Conservation (phyloP, 2,113 vertebrate species). For the Pantherophis guttatus region DNA sequence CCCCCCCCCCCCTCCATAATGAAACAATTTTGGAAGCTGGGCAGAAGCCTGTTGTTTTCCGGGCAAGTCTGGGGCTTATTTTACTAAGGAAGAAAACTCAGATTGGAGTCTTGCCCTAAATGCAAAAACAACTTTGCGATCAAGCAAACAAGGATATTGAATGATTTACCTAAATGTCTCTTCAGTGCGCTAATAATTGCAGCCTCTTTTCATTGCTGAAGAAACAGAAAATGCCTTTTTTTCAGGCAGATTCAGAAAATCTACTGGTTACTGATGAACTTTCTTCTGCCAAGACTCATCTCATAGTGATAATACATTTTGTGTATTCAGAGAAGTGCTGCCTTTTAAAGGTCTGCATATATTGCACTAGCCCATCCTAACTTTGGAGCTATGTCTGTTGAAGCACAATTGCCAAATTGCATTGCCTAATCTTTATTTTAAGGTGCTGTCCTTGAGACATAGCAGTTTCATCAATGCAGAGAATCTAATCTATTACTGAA, state of each 20-base stretch:
- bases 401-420: background rate
- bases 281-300: background rate
- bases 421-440: background rate
- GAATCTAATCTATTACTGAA: background rate
- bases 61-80: conserved; percentile 13
- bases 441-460: conserved; percentile 3
- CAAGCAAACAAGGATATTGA: background rate
- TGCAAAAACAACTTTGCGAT: background rate
- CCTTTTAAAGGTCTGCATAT: conserved; percentile 20
- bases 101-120: conserved; percentile 28
- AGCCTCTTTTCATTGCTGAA: background rate
- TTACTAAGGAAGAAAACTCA: conserved; percentile 38
- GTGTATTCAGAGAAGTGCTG: conserved; percentile 24
- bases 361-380: conserved; percentile 28
- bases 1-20: background rate
- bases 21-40: conserved; percentile 18
- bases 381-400: conserved; percentile 23
- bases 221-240: conserved; percentile 19
- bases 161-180: background rate
- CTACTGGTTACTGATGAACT: background rate
- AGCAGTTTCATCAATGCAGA: conserved; percentile 33
- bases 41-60: conserved; percentile 18
- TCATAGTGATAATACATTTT: background rate
- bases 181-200: background rate
- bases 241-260: background rate